Evolutionary conservation across 2,797 vertebrate genomes (phyloP), one percentile per base, ranked within the genome.

Genomic region (Lacerta bilineata): DNA sequence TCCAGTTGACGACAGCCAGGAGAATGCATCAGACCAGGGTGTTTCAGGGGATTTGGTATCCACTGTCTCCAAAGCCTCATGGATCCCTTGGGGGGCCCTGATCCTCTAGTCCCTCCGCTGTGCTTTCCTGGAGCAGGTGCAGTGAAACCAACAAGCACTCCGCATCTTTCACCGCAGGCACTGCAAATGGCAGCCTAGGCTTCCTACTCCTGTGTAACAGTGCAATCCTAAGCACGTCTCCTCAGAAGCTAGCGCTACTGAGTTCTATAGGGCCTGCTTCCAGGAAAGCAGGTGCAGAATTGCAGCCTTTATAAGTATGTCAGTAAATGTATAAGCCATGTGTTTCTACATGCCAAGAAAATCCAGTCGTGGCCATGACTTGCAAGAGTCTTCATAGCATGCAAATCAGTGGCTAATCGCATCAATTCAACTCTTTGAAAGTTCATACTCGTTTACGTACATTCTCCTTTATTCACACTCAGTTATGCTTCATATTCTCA

Each of bases 401-500:
- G 17, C 69, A 55, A 74, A 72, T 27, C 83, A 36, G 82, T 13
- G 39, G 13, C 43, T 82, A 68, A 25, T 55, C 17, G 59, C 69
- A 74, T 46, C 29, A 11, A 9, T 5, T 76, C 4, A 76, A 76
- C 36, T 71, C 27, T 55, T 55, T 55, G 50, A 15, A 55, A 55
- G 50, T 55, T 15, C 15, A 50, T 50, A 50, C 11, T 43, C 25
- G 2, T 36, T 55, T 79, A 27, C 74, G 2, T 46, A 43, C 41
- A 79, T 79, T 74, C 68, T 27, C 68, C 77, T 29, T 84, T 88
- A 72, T 61, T 84, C 50, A 84, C 50, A 39, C 50, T 80, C 66
- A 80, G 36, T 84, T 84, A 84, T 20, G 23, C 41, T 79, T 88
- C 75, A 79, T 75, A 46, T 83, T 88, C 55, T n/a, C 55, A 33